These are phyloP conservation scores for Eupeodes luniger DNA, from an alignment of 2,888 invertebrate species.

Conservation along the genomic window DNA sequence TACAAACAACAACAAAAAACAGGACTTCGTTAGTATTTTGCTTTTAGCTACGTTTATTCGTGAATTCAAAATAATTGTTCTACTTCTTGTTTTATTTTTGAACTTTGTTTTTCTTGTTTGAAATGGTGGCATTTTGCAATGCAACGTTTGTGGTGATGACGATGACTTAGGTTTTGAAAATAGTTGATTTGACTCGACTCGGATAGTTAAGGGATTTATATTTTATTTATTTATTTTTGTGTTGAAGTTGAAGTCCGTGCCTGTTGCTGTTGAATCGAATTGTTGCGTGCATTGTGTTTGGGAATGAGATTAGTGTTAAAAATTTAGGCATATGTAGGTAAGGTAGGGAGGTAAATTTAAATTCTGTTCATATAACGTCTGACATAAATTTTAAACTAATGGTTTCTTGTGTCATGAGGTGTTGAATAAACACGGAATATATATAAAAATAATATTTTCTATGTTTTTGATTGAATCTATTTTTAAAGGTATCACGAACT, in stretches of 20 bases:
- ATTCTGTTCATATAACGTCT: slow-evolving; percentile 1
- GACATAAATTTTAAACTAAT: background rate
- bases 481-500: too few species aligned
- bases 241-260: slow-evolving; percentile 12
- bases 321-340: too few species aligned
- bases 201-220: slow-evolving; percentile 58
- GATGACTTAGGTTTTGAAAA: slow-evolving; percentile 11
- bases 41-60: slow-evolving; percentile 43
- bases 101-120: background rate
- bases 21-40: slow-evolving; percentile 21
- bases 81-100: slow-evolving; percentile 2
- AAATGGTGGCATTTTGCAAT: background rate
- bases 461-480: background rate
- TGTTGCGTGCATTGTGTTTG: slow-evolving; percentile 54
- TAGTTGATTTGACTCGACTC: slow-evolving; percentile 47
- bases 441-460: background rate
- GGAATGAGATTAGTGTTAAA: slow-evolving; percentile 34
- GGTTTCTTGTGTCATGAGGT: background rate
- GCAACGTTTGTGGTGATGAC: slow-evolving; percentile 50
- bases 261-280: slow-evolving; percentile 65
- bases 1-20: background rate
- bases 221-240: slow-evolving; percentile 24
- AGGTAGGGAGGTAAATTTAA: slow-evolving; percentile 31
- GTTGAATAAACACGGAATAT: background rate
- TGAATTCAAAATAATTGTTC: slow-evolving; percentile 66